Percentiles rank a stretch among this genome's conserved stretches.
Evolutionary conservation across 1,140 invertebrate genomes (phyloP).

Genomic region (Drosophila mayri): DNA sequence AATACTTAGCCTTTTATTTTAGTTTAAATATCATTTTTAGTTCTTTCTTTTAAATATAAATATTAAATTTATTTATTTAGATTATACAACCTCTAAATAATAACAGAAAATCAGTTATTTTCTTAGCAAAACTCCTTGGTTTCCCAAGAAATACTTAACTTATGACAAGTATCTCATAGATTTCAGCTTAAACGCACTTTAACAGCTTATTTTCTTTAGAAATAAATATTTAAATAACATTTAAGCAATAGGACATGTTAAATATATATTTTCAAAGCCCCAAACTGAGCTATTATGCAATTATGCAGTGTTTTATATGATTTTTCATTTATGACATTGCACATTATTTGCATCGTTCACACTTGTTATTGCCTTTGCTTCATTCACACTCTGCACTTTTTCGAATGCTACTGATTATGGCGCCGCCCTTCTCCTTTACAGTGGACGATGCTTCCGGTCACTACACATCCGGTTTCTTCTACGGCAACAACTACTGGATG

Average conservation of each 20-base stretch:
- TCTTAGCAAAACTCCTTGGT: background rate
- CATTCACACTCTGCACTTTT: slow-evolving; percentile 21
- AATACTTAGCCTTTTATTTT: background rate
- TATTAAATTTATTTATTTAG: background rate
- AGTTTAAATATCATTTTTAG: background rate
- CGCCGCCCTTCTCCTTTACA: slow-evolving; percentile 83
- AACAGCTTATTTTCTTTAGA: too few relatives aligned
- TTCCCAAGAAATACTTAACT: too few relatives aligned
- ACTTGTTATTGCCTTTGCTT: background rate
- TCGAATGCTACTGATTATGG: slow-evolving; percentile 25
- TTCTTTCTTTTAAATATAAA: background rate
- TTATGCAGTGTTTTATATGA: background rate
- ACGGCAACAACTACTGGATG: slow-evolving; percentile 93
- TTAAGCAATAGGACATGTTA: too few relatives aligned
- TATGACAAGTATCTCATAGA: background rate
- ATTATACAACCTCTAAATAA: background rate
- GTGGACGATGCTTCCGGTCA: slow-evolving; percentile 93
- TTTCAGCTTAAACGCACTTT: too few relatives aligned
- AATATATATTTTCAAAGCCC: too few relatives aligned
- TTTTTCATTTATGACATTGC: slow-evolving; percentile 5
- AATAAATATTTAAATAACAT: too few relatives aligned
- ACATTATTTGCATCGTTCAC: slow-evolving; percentile 14
- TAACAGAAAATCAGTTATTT: background rate
- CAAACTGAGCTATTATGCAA: too few relatives aligned
- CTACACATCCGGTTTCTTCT: slow-evolving; percentile 92